These are phyloP conservation scores for Phylloscopus whistleri DNA, from an alignment of 2,113 vertebrate species.

Conservation along the genomic window DNA sequence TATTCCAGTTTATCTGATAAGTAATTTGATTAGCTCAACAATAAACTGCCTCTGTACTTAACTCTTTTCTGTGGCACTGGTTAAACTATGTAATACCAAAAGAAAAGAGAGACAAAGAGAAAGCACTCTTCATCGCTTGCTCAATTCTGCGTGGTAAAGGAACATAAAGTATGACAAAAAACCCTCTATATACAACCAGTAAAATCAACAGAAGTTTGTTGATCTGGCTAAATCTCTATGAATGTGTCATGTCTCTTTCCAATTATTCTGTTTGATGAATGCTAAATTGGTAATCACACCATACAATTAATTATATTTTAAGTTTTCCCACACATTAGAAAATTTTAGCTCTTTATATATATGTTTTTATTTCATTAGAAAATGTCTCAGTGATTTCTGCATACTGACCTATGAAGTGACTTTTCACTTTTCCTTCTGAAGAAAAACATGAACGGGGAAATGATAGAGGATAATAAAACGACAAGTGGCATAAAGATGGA, in stretches of 20 bases:
- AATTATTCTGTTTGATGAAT: background rate
- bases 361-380: background rate
- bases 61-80: background rate
- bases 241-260: background rate
- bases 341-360: background rate
- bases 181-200: background rate
- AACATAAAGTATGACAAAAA: background rate
- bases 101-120: background rate
- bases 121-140: background rate
- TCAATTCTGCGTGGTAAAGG: background rate
- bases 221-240: background rate
- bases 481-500: background rate
- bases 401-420: background rate
- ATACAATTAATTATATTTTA: background rate
- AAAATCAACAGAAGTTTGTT: background rate
- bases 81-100: background rate
- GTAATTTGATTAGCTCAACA: background rate
- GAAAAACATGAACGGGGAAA: background rate
- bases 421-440: background rate
- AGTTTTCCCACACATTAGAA: background rate
- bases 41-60: background rate
- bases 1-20: background rate
- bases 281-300: background rate
- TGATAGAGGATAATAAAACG: background rate
- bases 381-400: background rate